Percentiles rank a stretch among this genome's conserved stretches.
These are phyloP conservation scores for Uloborus plumipes DNA, from an alignment of 2,888 invertebrate species.

Conservation along the genomic window DNA sequence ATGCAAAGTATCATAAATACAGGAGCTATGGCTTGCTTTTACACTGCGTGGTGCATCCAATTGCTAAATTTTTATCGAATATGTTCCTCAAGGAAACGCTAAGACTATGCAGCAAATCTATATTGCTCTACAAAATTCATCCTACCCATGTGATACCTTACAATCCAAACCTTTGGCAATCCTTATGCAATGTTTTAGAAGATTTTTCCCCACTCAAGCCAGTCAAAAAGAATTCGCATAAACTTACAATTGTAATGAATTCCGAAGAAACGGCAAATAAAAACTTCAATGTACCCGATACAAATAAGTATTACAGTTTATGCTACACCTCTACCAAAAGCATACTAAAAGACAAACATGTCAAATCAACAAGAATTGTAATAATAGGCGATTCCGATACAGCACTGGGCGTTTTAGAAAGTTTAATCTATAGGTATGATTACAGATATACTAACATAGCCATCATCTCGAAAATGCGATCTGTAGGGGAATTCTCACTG, in stretches of 20 bases:
- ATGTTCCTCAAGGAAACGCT: slow-evolving; percentile 31
- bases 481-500: slow-evolving; percentile 15
- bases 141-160: slow-evolving; percentile 12
- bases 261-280: neutral
- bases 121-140: slow-evolving; percentile 42
- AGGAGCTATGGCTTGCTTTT: slow-evolving; percentile 17
- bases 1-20: slow-evolving; percentile 33
- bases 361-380: slow-evolving; percentile 38
- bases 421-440: slow-evolving; percentile 32
- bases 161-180: slow-evolving; percentile 41
- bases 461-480: slow-evolving; percentile 16
- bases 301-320: slow-evolving; percentile 21
- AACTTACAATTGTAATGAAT: neutral
- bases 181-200: slow-evolving; percentile 47
- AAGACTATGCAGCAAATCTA: slow-evolving; percentile 31
- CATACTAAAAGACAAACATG: slow-evolving; percentile 13
- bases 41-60: slow-evolving; percentile 46
- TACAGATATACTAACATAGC: slow-evolving; percentile 43
- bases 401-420: slow-evolving; percentile 38
- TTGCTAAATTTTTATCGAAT: slow-evolving; percentile 22
- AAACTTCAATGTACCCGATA: neutral
- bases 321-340: slow-evolving; percentile 28
- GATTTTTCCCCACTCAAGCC: slow-evolving; percentile 16
- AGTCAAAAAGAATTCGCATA: neutral
- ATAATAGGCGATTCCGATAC: slow-evolving; percentile 32